A percentile compares a stretch with the other conserved stretches of the same genome.
phyloP scores from a whole-genome alignment of 2,113 vertebrate species.

The Vicugna pacos region DNA sequence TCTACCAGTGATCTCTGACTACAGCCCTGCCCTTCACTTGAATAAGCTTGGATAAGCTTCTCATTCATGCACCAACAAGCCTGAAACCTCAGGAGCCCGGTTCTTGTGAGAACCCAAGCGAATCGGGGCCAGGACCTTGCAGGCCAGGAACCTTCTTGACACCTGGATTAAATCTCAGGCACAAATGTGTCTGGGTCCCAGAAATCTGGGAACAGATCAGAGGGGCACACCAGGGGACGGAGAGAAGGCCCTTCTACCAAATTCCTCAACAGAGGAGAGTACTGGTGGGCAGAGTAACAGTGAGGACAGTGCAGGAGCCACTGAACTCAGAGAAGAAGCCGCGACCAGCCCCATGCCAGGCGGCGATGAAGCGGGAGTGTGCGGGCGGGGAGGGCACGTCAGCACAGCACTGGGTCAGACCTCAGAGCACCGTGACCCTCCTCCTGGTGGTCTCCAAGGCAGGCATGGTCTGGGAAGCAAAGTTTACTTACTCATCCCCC shows the following conservation, averaged over 20 bases:
- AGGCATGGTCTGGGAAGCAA: background rate
- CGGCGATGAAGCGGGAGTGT: background rate
- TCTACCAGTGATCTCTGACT: background rate
- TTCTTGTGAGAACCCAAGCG: background rate
- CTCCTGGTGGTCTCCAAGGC: background rate
- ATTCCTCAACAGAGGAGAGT: background rate
- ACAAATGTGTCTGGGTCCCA: background rate
- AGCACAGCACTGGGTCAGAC: background rate
- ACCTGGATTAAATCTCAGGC: background rate
- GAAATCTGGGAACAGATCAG: background rate
- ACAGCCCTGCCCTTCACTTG: background rate
- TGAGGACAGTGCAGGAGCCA: background rate
- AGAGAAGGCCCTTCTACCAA: background rate
- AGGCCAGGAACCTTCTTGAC: background rate
- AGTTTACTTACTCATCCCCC: background rate
- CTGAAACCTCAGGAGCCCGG: background rate
- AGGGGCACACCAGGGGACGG: background rate
- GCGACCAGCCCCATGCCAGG: background rate
- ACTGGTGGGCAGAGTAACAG: background rate
- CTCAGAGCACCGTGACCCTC: background rate
- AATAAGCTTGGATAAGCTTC: background rate
- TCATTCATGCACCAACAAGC: background rate
- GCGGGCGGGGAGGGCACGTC: background rate
- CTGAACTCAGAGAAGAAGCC: background rate
- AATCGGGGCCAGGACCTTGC: background rate